These are phyloP conservation scores for Drosophila ambigua DNA, from an alignment of 1,140 invertebrate genomes.

Conservation along the genomic window DNA sequence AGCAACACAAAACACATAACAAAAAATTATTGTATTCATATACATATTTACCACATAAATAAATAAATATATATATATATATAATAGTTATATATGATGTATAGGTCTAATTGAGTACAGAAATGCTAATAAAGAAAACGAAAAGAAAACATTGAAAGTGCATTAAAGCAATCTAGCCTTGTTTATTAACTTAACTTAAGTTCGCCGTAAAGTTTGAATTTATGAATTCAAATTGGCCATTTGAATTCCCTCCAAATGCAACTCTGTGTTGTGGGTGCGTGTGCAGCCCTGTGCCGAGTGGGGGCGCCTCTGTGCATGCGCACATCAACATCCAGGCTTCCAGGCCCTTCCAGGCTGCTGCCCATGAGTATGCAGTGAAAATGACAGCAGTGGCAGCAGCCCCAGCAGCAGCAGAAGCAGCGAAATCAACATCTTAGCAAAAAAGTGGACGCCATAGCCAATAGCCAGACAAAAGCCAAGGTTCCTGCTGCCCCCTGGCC, in stretches of 20 bases:
- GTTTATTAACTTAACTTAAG: constrained; percentile 7
- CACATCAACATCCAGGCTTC: constrained; percentile 34
- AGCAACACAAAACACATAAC: constrained; percentile 46
- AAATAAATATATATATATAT: constrained; percentile 68
- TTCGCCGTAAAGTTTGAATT: no score
- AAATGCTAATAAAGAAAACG: constrained; percentile 70
- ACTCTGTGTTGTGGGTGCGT: constrained; percentile 16
- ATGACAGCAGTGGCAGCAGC: constrained; percentile 65
- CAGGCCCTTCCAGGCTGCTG: constrained; percentile 52
- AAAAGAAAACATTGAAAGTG: constrained; percentile 71
- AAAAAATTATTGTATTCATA: constrained; percentile 81
- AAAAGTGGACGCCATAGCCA: constrained; percentile 46
- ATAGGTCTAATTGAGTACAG: constrained; percentile 76
- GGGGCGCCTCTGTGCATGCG: constrained; percentile 20
- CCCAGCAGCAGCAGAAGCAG: constrained; percentile 66
- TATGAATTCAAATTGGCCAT: no score
- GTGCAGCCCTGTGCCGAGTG: constrained; percentile 42
- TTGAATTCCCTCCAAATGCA: constrained; percentile 5
- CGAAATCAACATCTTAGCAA: constrained; percentile 63
- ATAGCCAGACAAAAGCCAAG: constrained; percentile 39
- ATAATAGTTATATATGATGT: constrained; percentile 78
- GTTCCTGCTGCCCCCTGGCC: constrained; percentile 42
- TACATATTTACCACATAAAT: constrained; percentile 75
- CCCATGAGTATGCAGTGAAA: constrained; percentile 81
- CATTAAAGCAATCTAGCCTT: constrained; percentile 55